phyloP scores from a whole-genome alignment of 1,140 invertebrate genomes.

The Penaeus japonicus region DNA sequence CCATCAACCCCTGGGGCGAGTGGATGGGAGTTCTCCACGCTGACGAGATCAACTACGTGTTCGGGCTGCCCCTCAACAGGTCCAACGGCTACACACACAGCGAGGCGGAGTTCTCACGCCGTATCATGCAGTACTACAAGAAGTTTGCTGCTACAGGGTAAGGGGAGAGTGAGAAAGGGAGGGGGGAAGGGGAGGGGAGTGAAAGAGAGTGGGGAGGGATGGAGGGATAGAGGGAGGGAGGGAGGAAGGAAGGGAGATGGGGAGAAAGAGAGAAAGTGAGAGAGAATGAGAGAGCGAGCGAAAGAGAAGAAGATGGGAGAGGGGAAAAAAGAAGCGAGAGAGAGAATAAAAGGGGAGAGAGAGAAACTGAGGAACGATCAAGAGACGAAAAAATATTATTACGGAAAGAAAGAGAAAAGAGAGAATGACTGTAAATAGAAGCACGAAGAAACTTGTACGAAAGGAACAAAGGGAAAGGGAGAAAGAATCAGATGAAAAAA shows the following conservation, averaged over 20 bases:
- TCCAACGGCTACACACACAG: slow-evolving; percentile 81
- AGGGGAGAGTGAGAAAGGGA: slow-evolving; percentile 61
- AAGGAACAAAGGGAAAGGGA: too few relatives aligned
- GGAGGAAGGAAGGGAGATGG: background rate
- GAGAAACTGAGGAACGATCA: too few relatives aligned
- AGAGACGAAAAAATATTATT: too few relatives aligned
- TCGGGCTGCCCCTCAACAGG: slow-evolving; percentile 88
- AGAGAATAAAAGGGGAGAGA: background rate
- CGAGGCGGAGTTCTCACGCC: slow-evolving; percentile 82
- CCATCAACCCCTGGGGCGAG: slow-evolving; percentile 88
- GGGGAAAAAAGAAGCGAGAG: background rate
- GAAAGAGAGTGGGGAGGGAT: background rate
- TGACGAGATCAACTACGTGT: slow-evolving; percentile 96
- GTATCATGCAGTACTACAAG: slow-evolving; percentile 86
- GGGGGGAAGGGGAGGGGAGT: background rate
- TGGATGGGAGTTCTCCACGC: slow-evolving; percentile 99
- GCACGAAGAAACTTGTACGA: too few relatives aligned
- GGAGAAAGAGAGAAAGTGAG: background rate
- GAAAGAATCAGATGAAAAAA: background rate
- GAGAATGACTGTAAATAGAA: too few relatives aligned
- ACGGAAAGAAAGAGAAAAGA: too few relatives aligned
- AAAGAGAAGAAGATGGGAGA: background rate
- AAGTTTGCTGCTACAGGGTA: slow-evolving; percentile 88
- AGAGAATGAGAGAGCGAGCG: background rate
- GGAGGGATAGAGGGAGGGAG: background rate